Evolutionary conservation across 2,888 invertebrate genomes (phyloP).

Genomic region (Chorisops tibialis): DNA sequence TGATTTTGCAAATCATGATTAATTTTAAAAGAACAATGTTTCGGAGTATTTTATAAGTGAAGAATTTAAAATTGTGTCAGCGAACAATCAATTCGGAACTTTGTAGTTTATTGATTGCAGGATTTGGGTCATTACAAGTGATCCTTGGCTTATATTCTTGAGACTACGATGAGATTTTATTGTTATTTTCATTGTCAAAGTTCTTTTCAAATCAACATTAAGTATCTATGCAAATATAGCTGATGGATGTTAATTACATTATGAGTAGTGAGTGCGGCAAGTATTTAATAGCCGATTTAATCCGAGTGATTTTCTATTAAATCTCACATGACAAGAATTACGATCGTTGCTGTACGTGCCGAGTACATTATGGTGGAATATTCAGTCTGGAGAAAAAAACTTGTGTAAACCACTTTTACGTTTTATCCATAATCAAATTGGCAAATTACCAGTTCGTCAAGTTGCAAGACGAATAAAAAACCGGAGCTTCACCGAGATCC

Average conservation of each 20-base stretch:
- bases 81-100: neutral
- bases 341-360: neutral
- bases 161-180: neutral
- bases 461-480: neutral
- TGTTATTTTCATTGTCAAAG: no score
- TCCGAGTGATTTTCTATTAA: conserved; percentile 5
- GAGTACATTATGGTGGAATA: neutral
- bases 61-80: conserved; percentile 14
- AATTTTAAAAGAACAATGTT: neutral
- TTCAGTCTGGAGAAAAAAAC: neutral
- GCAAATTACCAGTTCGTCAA: conserved; percentile 3
- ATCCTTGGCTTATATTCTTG: neutral
- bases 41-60: neutral
- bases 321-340: conserved; percentile 10
- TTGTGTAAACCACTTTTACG: neutral
- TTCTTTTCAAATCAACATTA: no score
- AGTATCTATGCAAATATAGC: no score
- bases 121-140: neutral
- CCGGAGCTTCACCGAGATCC: neutral
- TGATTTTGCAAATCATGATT: conserved; percentile 2
- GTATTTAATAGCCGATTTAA: neutral
- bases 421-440: neutral
- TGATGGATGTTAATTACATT: no score
- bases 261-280: conserved; percentile 1
- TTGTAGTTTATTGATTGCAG: neutral